These are phyloP conservation scores for Nothocercus nigrocapillus DNA, from an alignment of 2,113 vertebrate species.

Conservation along the genomic window DNA sequence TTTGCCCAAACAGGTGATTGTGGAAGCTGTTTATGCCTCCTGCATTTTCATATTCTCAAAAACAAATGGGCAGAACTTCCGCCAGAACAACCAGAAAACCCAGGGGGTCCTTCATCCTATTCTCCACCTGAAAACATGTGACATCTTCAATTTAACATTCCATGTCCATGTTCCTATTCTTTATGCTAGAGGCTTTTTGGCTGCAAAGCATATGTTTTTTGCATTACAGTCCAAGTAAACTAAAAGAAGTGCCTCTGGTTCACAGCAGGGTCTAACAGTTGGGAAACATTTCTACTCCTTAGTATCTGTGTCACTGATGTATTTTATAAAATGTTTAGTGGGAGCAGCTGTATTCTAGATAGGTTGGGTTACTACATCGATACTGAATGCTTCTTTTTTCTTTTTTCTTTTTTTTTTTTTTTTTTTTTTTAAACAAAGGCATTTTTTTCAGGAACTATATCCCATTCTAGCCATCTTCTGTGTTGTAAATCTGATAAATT, in stretches of 20 bases:
- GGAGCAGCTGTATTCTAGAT: neutral
- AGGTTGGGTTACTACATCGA: neutral
- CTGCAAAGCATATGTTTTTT: neutral
- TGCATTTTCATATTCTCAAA: neutral
- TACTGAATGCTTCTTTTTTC: neutral
- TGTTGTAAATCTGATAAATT: neutral
- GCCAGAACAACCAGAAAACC: too few species aligned
- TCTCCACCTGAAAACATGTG: neutral
- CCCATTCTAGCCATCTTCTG: neutral
- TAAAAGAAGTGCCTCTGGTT: neutral
- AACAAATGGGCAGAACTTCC: neutral
- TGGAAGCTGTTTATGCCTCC: neutral
- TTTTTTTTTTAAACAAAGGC: neutral
- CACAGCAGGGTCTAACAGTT: neutral
- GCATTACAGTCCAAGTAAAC: neutral
- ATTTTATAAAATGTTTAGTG: neutral
- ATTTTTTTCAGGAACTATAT: neutral
- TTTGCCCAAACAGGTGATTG: neutral
- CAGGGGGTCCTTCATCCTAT: neutral
- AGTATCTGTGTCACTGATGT: neutral
- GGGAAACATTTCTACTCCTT: neutral
- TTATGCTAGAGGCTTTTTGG: neutral
- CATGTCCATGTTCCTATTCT: neutral
- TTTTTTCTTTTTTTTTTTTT: neutral
- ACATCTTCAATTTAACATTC: neutral